A percentile compares a stretch with the other conserved stretches of the same genome.
phyloP scores from a whole-genome alignment of 1,140 invertebrate genomes.

The Aphis craccivora region DNA sequence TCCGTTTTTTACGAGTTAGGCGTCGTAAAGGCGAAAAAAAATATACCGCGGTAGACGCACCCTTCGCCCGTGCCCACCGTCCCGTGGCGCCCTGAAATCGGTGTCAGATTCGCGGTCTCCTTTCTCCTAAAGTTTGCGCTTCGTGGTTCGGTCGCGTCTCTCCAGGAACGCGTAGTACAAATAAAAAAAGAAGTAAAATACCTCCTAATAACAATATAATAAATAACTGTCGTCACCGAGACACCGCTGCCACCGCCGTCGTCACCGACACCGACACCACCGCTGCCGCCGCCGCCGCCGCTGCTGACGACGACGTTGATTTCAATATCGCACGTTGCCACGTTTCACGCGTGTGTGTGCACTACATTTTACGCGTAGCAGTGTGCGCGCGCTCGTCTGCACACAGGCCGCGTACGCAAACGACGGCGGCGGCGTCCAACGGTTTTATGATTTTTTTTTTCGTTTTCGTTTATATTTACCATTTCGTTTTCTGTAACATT shows the following conservation, averaged over 20 bases:
- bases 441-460: constrained; percentile 5
- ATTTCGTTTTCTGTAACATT: constrained; percentile 38
- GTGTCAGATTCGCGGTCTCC: neutral
- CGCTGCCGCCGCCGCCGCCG: neutral
- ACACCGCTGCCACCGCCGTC: neutral
- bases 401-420: neutral
- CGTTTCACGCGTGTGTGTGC: constrained; percentile 35
- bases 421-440: neutral
- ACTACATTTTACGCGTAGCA: neutral
- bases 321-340: constrained; percentile 47
- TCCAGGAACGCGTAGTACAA: neutral
- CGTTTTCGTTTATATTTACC: neutral
- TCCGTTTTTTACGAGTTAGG: neutral
- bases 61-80: neutral
- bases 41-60: neutral
- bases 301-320: neutral
- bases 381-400: neutral
- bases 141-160: neutral
- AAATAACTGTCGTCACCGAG: neutral
- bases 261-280: neutral
- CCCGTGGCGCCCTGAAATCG: neutral
- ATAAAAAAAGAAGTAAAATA: constrained; percentile 7
- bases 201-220: constrained; percentile 23
- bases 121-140: neutral
- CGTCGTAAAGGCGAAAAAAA: neutral